Base-by-base conservation (phyloP, 2,797 vertebrate genomes). In the Microctenopoma steveboyesi region DNA sequence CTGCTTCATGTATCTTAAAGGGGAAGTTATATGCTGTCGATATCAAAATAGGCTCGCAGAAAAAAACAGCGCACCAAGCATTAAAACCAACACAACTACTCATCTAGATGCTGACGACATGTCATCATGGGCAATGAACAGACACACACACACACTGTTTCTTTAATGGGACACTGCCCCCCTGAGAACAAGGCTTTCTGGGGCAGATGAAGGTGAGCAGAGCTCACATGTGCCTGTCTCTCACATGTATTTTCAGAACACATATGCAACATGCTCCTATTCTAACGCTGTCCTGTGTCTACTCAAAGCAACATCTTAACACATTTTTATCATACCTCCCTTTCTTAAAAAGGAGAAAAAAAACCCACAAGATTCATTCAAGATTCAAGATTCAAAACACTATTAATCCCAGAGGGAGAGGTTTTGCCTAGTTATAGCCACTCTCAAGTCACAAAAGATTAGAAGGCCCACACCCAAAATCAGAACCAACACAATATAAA, bases 111-210 rank as follows among this genome's bases (percentile, higher is more conserved):
- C 15, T 27, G 40, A 45, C 13, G 47, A 62, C 22, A 53, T 57
- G 58, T 69, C 48, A 68, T 40, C n/a, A 13, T 58, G 15, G 40
- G 71, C 53, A 71, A 43, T 55, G 47, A 62, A 46, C 33, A 58
- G 33, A 60, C 37, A 46, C 35, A 9, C 18, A 28, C 12, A 11
- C 15, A 51, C 64, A 65, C 18, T 11, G 28, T 43, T 16, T 56
- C 65, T 69, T 76, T 83, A 89, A 80, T 76, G 72, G 83, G 74
- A 75, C 80, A 82, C 60, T 37, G 72, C 50, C 87, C 57, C 79
- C 6, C 14, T 40, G 83, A 80, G 82, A 68, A 64, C 37, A 39
- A 66, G 57, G 55, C 60, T 86, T 85, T 87, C 76, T 87, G 56
- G 85, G 78, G 60, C 84, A 83, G 78, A 70, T 73, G 57, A 77